Evolutionary conservation across 2,797 vertebrate species (phyloP).

Genomic region (Sternotherus odoratus): DNA sequence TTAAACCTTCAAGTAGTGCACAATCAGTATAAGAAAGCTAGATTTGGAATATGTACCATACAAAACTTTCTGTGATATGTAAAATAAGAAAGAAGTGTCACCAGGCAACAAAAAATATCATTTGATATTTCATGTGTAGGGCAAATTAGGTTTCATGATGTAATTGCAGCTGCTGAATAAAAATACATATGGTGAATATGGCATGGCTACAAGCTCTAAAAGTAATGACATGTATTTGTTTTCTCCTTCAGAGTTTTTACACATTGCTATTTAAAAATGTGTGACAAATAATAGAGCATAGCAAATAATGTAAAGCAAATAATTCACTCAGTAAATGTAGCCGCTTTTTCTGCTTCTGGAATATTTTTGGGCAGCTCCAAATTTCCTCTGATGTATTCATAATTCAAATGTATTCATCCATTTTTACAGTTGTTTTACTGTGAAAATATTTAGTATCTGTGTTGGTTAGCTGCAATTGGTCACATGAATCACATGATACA

Average conservation of each 20-base stretch:
- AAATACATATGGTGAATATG: background rate
- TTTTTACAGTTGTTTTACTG: background rate
- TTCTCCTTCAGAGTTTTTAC: background rate
- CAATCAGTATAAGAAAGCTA: background rate
- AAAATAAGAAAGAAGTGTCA: background rate
- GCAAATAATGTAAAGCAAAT: background rate
- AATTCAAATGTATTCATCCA: background rate
- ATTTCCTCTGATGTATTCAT: background rate
- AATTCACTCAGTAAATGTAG: background rate
- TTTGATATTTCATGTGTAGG: background rate
- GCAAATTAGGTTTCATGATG: background rate
- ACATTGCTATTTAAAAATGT: background rate
- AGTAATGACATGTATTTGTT: background rate
- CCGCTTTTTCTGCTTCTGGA: background rate
- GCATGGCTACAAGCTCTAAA: background rate
- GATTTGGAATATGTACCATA: background rate
- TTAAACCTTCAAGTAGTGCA: background rate
- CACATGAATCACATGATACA: background rate
- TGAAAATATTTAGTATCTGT: fast-evolving
- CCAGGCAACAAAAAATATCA: background rate
- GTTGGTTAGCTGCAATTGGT: background rate
- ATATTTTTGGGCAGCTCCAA: background rate
- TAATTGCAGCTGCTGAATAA: background rate
- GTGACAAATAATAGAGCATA: background rate
- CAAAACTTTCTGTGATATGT: background rate